Evolutionary conservation across 2,797 vertebrate species (phyloP), one percentile per base, ranked within the genome.

Genomic region (Babyrousa celebensis): DNA sequence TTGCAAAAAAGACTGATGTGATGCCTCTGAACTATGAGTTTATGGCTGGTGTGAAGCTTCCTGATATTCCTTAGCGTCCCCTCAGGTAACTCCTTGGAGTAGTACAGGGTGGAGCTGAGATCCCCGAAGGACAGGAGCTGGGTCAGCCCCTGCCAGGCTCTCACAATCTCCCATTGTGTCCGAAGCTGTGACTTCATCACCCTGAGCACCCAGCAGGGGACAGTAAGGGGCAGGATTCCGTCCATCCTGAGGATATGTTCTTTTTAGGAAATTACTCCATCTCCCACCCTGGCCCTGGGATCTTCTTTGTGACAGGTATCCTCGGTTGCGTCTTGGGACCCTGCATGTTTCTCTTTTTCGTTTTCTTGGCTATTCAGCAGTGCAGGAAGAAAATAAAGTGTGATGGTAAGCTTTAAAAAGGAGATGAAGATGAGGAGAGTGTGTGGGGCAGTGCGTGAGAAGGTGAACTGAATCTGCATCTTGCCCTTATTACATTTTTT

Each of bases 131-230:
- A 25, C 23, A 87, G 43, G 62, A 54, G 1, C 60, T 40, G 17
- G 17, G 32, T n/a, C 68, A 29, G 70, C 29, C 8, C 54, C 54
- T 17, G 11, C 4, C 18, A 84, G 75, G 18, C 32, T 84, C 54
- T 96, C 93, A 97, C 67, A 97, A 94, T 94, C n/a, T 87, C 71
- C 93, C 91, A 96, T 87, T 97, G 80, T 96, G 72, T 63, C 78
- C 90, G n/a, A 95, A 75, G 62, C 88, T 87, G 32, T 97, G 93
- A 96, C 95, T 78, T 97, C 96, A 95, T 62, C n/a, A 68, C 12
- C 58, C 74, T 17, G 63, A 95, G 11, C 21, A 72, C 17, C 18
- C 71, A 85, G 3, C 56, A 16, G 12, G 29, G 10, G 25, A 36
- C 62, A 77, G 32, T 16, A 15, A 62, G 71, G n/a, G 21, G 52